Evolutionary conservation across 1,140 invertebrate genomes (phyloP).

Genomic region (Orussus abietinus): DNA sequence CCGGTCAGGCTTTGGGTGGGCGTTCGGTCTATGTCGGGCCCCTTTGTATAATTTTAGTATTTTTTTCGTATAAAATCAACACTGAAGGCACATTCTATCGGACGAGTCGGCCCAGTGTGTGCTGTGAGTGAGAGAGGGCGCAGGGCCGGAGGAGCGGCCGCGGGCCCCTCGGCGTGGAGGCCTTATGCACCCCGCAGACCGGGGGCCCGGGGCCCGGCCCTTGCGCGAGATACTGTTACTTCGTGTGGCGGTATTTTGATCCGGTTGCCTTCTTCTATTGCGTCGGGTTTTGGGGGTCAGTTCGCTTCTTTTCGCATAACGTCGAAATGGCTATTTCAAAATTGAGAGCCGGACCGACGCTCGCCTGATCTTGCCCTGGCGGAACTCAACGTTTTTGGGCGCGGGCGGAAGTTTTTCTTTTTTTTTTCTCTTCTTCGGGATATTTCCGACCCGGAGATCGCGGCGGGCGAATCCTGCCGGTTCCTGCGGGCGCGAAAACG

Average conservation of each 20-base stretch:
- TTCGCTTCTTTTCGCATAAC: constrained; percentile 56
- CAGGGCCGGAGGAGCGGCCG: constrained; percentile 42
- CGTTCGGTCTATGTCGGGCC: constrained; percentile 79
- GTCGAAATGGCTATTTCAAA: constrained; percentile 64
- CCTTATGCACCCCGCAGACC: constrained; percentile 48
- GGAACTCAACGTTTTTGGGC: constrained; percentile 37
- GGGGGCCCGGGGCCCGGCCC: constrained; percentile 40
- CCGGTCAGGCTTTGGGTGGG: constrained; percentile 63
- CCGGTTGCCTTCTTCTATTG: constrained; percentile 62
- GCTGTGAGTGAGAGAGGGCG: constrained; percentile 57
- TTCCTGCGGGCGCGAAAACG: too few relatives aligned
- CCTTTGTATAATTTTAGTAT: constrained; percentile 66
- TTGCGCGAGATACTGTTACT: constrained; percentile 66
- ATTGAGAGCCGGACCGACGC: constrained; percentile 61
- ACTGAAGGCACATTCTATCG: constrained; percentile 87
- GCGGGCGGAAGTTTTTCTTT: neutral
- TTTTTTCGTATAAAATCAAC: constrained; percentile 79
- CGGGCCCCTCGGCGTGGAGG: constrained; percentile 43
- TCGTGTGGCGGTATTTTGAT: constrained; percentile 65
- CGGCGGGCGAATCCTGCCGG: too few relatives aligned
- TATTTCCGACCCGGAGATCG: too few relatives aligned
- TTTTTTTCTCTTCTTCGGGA: constrained; percentile 17
- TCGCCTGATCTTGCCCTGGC: constrained; percentile 52
- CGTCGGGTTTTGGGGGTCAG: constrained; percentile 59
- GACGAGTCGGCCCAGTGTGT: constrained; percentile 79